These are phyloP conservation scores for Gambelia wislizenii DNA, from an alignment of 2,797 vertebrate species.

Conservation along the genomic window DNA sequence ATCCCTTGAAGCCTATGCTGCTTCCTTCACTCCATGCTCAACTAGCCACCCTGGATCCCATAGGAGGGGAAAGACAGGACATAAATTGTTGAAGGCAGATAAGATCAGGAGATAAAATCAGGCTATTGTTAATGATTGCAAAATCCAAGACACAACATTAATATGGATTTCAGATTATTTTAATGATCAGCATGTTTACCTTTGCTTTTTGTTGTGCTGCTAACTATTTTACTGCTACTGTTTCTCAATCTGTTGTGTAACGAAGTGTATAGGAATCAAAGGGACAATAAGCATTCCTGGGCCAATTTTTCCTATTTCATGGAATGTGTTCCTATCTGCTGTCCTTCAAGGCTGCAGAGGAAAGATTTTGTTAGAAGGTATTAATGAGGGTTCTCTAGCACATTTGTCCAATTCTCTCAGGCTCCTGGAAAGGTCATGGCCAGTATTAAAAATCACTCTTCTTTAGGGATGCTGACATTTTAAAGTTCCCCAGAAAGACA, in stretches of 20 bases:
- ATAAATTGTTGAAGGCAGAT: neutral
- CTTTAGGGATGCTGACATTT: constrained; percentile 11
- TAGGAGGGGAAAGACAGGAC: too few relatives aligned
- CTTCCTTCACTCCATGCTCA: neutral
- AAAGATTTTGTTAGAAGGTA: neutral
- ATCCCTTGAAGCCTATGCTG: neutral
- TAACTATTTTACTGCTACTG: neutral
- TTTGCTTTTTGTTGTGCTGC: neutral
- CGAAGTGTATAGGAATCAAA: neutral
- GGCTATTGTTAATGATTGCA: neutral
- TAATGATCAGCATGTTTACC: neutral
- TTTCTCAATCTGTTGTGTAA: neutral
- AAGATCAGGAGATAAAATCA: neutral
- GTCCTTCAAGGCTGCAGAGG: neutral
- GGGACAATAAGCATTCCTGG: neutral
- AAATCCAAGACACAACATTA: neutral
- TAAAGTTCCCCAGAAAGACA: constrained; percentile 26
- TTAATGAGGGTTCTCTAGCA: neutral
- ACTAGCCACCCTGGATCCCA: too few relatives aligned
- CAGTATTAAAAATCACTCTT: neutral
- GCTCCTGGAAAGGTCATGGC: neutral
- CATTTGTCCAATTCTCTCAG: neutral
- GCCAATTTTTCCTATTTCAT: neutral
- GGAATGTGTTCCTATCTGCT: neutral
- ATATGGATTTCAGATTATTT: neutral